phyloP scores from a whole-genome alignment of 1,140 invertebrate genomes.

The Cotesia chilonis region DNA sequence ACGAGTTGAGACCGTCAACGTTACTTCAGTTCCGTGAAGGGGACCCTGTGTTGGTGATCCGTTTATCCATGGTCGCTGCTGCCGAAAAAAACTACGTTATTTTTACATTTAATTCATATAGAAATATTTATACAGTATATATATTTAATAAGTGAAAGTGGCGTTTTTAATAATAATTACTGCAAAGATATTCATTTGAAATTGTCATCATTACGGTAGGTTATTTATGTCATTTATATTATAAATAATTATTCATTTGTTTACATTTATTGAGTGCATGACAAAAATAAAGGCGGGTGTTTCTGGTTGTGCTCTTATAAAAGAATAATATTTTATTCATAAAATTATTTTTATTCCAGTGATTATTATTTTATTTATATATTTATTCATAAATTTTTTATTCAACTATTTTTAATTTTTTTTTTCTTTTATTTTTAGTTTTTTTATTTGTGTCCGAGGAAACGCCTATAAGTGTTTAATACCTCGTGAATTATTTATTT shows the following conservation, averaged over 20 bases:
- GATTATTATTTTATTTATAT: not conserved
- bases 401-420: constrained; percentile 11
- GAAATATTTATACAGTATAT: constrained; percentile 36
- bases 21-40: constrained; percentile 65
- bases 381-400: not conserved
- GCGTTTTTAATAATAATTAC: constrained; percentile 22
- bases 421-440: constrained; percentile 11
- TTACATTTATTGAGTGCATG: constrained; percentile 15
- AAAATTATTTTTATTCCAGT: constrained; percentile 23
- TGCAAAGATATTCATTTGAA: constrained; percentile 32
- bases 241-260: constrained; percentile 7
- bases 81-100: constrained; percentile 45
- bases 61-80: constrained; percentile 56
- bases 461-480: not conserved
- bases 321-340: not conserved
- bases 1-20: constrained; percentile 56
- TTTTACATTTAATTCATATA: constrained; percentile 34
- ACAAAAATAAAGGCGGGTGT: constrained; percentile 31
- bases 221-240: constrained; percentile 23
- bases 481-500: constrained; percentile 10
- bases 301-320: not conserved
- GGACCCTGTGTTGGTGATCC: constrained; percentile 63
- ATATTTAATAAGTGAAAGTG: constrained; percentile 55
- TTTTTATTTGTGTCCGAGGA: constrained; percentile 8
- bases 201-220: constrained; percentile 54